Evolutionary conservation across 2,888 invertebrate genomes (phyloP).

Genomic region (Mythimna vitellina): DNA sequence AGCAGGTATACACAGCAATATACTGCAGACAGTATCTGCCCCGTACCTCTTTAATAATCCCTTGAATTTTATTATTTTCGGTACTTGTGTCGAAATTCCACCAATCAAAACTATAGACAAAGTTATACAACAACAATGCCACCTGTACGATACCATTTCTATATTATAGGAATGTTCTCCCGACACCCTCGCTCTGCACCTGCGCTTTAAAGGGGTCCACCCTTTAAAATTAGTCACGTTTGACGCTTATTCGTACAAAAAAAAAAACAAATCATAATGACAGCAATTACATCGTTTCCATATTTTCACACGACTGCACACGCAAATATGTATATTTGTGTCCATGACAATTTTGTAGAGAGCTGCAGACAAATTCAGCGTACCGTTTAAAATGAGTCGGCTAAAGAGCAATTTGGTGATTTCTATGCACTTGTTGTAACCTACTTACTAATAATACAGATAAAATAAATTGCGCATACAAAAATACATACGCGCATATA

Average conservation of each 20-base stretch:
- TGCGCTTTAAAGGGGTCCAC: neutral
- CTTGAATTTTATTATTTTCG: no score
- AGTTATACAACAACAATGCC: neutral
- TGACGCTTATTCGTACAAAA: conserved; percentile 6
- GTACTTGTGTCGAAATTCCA: neutral
- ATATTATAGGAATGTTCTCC: neutral
- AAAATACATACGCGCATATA: no score
- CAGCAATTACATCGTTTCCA: conserved; percentile 39
- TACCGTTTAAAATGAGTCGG: conserved; percentile 40
- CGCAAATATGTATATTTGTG: conserved; percentile 27
- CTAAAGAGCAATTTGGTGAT: conserved; percentile 28
- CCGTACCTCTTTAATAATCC: no score
- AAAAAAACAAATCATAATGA: conserved; percentile 26
- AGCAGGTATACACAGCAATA: no score
- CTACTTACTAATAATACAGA: neutral
- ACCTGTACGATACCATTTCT: conserved; percentile 4
- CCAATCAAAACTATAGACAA: neutral
- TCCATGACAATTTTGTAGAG: conserved; percentile 49
- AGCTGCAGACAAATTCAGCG: conserved; percentile 28
- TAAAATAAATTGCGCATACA: neutral
- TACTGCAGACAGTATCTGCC: no score
- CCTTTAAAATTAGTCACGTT: conserved; percentile 9
- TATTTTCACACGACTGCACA: conserved; percentile 56
- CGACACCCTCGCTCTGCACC: neutral
- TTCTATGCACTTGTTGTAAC: neutral